phyloP scores from a whole-genome alignment of 1,140 invertebrate genomes.

The Zaprionus ghesquierei region DNA sequence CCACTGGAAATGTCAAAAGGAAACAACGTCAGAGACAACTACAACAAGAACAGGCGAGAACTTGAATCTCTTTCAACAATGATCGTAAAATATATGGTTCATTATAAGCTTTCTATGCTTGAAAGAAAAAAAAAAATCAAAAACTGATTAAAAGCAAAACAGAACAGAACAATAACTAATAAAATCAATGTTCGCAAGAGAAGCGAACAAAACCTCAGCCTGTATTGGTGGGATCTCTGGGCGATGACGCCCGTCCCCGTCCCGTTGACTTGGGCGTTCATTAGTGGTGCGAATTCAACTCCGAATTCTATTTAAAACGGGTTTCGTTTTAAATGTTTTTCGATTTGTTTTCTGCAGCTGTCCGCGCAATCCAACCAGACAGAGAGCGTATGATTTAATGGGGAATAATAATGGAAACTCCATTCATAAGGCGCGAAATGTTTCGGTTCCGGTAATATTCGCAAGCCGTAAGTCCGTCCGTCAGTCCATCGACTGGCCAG shows the following conservation, averaged over 20 bases:
- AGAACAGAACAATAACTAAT: conserved; percentile 32
- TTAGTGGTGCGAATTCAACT: conserved; percentile 21
- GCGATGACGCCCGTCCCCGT: conserved; percentile 12
- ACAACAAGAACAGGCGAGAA: conserved; percentile 13
- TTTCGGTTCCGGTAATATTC: conserved; percentile 29
- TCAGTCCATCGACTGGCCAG: neutral
- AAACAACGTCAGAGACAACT: conserved; percentile 22
- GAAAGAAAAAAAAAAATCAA: conserved; percentile 32
- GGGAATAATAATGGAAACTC: conserved; percentile 37
- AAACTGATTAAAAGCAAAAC: conserved; percentile 2
- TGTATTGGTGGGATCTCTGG: neutral
- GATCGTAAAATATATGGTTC: conserved; percentile 47
- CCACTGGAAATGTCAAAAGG: conserved; percentile 65
- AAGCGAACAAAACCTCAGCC: conserved; percentile 18
- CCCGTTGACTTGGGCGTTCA: conserved; percentile 15
- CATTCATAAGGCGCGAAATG: conserved; percentile 53
- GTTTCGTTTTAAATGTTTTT: conserved; percentile 12
- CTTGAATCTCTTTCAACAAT: conserved; percentile 28
- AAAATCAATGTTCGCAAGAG: conserved; percentile 20
- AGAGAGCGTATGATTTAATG: conserved; percentile 10
- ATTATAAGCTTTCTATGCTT: conserved; percentile 43
- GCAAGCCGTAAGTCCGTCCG: neutral
- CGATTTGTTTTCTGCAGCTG: neutral
- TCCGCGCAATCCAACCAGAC: neutral
- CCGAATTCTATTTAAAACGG: conserved; percentile 30